Evolutionary conservation across 2,113 vertebrate genomes (phyloP), one percentile per base, ranked within the genome.

Genomic region (Oryctolagus cuniculus): DNA sequence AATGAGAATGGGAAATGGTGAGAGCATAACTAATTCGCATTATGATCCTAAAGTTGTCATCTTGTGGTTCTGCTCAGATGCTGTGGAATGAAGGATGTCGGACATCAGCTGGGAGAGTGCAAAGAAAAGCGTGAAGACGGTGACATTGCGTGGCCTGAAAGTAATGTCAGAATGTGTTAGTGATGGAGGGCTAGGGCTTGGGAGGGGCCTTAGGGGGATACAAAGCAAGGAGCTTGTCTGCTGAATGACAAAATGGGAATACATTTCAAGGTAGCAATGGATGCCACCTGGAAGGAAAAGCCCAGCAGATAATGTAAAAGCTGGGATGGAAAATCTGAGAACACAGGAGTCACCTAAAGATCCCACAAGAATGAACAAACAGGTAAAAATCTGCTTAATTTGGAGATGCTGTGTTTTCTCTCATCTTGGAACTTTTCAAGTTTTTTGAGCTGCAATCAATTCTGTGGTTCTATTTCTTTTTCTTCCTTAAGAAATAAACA

Each of bases 1-100:
- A 95, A 97, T 95, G 90, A 97, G 90, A 92, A 93, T 89, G 90
- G 95, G 92, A 97, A 97, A 94, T 81, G 93, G 69, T 24, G 61
- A 96, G 82, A 90, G 88, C n/a, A 85, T 74, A 94, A 81, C 34
- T 97, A 75, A 96, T 97, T 97, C 96, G 74, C 70, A n/a, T 90
- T 97, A 95, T 89, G 85, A 97, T 95, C 51, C 25, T 94, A 78
- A 96, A 93, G 94, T 77, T 83, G 58, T 95, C 87, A 95, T 95
- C 97, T 79, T 61, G 89, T 88, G 70, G 81, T 91, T 97, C 97
- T 97, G 89, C 91, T 96, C 81, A 87, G 92, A 87, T 94, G 91
- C 89, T 2, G 64, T 58, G 51, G 93, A 92, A 97, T 97, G 91
- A 96, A 97, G 70, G 72, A 89, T 97, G 97, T 94, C 5, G 22